These are phyloP conservation scores for Eupithecia vulgata DNA, from an alignment of 2,888 invertebrate genomes.

Conservation along the genomic window DNA sequence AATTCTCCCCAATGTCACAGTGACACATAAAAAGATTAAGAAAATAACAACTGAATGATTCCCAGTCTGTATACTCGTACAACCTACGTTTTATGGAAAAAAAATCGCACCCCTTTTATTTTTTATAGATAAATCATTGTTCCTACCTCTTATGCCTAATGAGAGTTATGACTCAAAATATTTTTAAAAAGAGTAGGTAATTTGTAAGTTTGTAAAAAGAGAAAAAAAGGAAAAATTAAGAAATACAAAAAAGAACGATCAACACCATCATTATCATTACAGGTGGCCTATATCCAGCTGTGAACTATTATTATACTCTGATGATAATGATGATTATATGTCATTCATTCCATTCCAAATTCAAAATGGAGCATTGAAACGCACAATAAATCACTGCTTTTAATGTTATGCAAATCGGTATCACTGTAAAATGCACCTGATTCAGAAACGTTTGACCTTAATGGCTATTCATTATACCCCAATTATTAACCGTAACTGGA, in stretches of 20 bases:
- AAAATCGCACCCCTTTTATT: not conserved
- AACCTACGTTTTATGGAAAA: not conserved
- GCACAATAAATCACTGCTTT: conserved; percentile 3
- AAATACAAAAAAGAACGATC: no score
- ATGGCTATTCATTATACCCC: conserved; percentile 49
- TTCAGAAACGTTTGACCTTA: conserved; percentile 35
- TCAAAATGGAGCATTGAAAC: conserved; percentile 2
- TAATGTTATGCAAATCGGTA: conserved; percentile 10
- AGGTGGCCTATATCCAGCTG: not conserved
- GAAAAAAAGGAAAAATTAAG: no score
- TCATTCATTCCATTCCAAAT: not conserved
- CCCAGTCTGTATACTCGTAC: no score
- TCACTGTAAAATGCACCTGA: conserved; percentile 16
- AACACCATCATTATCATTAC: not conserved
- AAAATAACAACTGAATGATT: no score
- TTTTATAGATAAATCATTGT: not conserved
- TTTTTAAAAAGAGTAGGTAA: not conserved
- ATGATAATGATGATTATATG: not conserved
- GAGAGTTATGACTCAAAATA: not conserved
- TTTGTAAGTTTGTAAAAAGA: not conserved
- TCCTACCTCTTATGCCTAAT: not conserved
- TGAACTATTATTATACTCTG: not conserved
- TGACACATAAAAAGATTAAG: no score
- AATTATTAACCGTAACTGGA: conserved; percentile 57
- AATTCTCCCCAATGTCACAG: no score